Base-by-base conservation (phyloP, 2,113 vertebrate genomes). In the Daubentonia madagascariensis region DNA sequence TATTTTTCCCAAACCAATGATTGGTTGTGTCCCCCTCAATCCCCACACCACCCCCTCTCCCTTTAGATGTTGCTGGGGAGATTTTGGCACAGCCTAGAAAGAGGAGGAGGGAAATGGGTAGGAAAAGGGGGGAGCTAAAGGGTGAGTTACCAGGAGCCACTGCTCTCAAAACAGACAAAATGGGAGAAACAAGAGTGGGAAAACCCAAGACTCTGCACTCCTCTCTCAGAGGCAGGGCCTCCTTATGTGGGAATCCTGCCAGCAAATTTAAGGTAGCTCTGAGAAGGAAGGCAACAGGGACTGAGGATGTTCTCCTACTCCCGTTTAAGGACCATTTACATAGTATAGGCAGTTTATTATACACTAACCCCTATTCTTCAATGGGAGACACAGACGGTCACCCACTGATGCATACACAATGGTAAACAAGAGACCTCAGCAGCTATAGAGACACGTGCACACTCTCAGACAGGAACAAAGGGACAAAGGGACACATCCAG, bases 1-100 rank as follows among this genome's bases (percentile, higher is more conserved):
- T 98, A 88, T 97, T 96, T 97, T 98, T 88, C 94, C 90, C 65
- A 95, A 98, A 96, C 73, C 52, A 94, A 63, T 57, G 80, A 97
- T 89, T 97, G 76, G 94, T 97, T 96, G 59, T 96, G 16, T 23
- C 40, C 52, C 30, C 45, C 20, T 18, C 43, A 17, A n/a, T 80
- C 63, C 65, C 13, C 1, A 0, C 4, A 35, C 57, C 72, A 90
- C 16, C 54, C 50, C 35, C 13, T 87, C 91, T 85, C 72, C 61
- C 28, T 83, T 97, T 91, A 92, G 78, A 94, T 93, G 85, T 97
- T 97, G 87, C 96, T 96, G 32, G 48, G 87, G 85, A 91, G 94
- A 95, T 95, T 92, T 85, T 96, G 88, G 88, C 92, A 94, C n/a
- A 63, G 65, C 28, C 32, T 84, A 81, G 85, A 73, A 95, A 96